Conservation (phyloP, 2,113 vertebrate species). For the Polypterus senegalus region DNA sequence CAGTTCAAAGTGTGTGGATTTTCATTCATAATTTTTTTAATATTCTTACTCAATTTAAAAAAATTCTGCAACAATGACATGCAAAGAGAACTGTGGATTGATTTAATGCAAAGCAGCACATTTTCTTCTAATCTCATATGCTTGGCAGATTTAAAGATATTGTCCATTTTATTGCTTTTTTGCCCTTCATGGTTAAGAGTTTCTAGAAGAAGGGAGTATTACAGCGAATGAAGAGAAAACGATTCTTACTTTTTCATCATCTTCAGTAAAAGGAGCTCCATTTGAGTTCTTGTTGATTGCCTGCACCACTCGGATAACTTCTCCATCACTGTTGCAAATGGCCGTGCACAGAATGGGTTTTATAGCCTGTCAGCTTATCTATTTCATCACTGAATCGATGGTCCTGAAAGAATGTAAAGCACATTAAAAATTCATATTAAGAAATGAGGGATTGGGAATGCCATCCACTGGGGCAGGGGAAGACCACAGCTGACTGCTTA, state of each 20-base stretch:
- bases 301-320: slow-evolving; percentile 14
- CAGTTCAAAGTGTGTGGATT: no score
- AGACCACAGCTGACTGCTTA: no score
- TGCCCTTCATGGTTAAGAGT: neutral
- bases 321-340: slow-evolving; percentile 13
- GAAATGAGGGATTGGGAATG: no score
- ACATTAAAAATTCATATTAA: neutral
- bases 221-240: neutral
- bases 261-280: slow-evolving; percentile 13
- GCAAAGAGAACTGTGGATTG: neutral
- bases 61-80: neutral
- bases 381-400: slow-evolving; percentile 17
- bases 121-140: neutral
- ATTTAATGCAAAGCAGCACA: neutral
- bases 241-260: slow-evolving; percentile 18
- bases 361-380: slow-evolving; percentile 15
- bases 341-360: slow-evolving; percentile 18
- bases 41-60: neutral
- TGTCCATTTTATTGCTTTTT: neutral
- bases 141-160: neutral
- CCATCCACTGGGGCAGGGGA: no score
- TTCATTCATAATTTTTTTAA: no score
- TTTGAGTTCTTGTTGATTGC: slow-evolving; percentile 17
- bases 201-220: neutral
- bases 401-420: slow-evolving; percentile 6